Percentiles rank a stretch among this genome's conserved stretches.
phyloP scores from a whole-genome alignment of 2,797 vertebrate genomes.

The Enteromius radiatus region DNA sequence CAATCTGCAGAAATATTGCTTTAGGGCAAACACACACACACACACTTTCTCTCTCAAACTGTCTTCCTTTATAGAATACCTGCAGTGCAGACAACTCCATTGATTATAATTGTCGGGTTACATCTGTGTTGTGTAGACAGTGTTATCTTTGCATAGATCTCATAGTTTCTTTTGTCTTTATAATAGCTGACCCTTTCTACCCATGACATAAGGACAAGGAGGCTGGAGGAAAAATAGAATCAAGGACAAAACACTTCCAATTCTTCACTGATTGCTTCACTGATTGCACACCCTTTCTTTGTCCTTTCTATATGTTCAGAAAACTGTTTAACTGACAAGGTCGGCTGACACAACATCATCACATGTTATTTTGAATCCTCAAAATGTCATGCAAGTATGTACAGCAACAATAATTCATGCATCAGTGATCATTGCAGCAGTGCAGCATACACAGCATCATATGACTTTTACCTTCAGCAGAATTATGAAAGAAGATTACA shows the following conservation, averaged over 20 bases:
- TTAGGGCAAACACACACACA: conserved; percentile 21
- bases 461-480: neutral
- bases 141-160: neutral
- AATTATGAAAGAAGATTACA: neutral
- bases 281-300: neutral
- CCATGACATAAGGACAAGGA: conserved; percentile 25
- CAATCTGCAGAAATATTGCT: conserved; percentile 47
- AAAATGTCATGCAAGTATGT: neutral
- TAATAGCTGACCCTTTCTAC: conserved; percentile 28
- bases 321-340: neutral
- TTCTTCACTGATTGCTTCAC: neutral
- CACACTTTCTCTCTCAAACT: neutral
- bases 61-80: neutral
- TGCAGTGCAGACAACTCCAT: neutral
- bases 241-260: conserved; percentile 26
- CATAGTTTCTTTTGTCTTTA: neutral
- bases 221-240: conserved; percentile 4
- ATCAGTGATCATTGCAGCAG: neutral
- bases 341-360: neutral
- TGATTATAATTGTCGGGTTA: neutral
- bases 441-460: neutral
- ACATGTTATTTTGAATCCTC: neutral
- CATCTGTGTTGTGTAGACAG: neutral
- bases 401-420: neutral
- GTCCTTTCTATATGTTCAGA: neutral